These are phyloP conservation scores for Ceryle rudis DNA, from an alignment of 2,797 vertebrate species.

Conservation along the genomic window DNA sequence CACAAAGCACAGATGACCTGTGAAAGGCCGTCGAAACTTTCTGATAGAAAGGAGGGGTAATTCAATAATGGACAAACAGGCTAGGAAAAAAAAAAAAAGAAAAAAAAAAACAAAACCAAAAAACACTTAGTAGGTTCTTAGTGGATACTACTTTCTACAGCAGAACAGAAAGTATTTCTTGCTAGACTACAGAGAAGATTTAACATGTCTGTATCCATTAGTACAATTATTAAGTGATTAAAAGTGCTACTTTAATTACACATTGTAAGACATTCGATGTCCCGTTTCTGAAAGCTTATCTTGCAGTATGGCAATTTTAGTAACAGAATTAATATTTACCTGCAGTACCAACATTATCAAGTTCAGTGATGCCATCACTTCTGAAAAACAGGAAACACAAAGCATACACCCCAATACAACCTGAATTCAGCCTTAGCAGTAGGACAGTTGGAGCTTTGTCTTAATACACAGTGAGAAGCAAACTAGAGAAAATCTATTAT, in stretches of 20 bases:
- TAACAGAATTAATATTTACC: not conserved
- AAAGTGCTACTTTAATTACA: not conserved
- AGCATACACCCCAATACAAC: not conserved
- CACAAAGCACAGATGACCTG: not conserved
- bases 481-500: not conserved
- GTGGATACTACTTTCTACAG: not conserved
- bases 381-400: not conserved
- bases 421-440: not conserved
- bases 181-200: not conserved
- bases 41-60: not conserved
- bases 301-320: not conserved
- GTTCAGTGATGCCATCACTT: not conserved
- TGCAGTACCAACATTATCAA: not conserved
- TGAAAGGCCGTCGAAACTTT: not conserved
- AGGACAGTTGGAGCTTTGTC: not conserved
- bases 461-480: not conserved
- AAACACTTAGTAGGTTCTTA: not conserved
- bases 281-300: not conserved
- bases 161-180: not conserved
- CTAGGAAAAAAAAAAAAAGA: too few relatives aligned
- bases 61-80: not conserved
- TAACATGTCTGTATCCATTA: not conserved
- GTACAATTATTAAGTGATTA: not conserved
- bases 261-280: not conserved
- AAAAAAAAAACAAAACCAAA: too few relatives aligned